Base-by-base conservation (phyloP, 1,140 invertebrate genomes). In the Drosophila pseudoobscura region DNA sequence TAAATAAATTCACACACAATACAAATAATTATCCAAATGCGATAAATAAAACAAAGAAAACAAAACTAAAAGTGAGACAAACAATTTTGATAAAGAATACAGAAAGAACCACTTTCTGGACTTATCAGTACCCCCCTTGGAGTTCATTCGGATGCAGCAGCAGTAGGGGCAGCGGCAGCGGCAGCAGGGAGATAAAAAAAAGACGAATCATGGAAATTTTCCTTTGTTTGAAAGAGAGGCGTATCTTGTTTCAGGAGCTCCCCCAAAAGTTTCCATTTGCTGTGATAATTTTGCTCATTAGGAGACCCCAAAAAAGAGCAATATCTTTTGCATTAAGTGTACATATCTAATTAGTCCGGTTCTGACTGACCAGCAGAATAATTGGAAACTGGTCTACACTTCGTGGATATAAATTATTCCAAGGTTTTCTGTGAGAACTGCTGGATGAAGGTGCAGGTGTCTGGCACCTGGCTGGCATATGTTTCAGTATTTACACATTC, bases 281-380 rank as follows among this genome's bases (percentile, higher is more conserved):
- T 55, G 7, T 15, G 65, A 69, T 49, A 68, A 69, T 57, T 57
- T 53, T 29, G 15, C 39, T 65, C 60, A 65, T 75, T 75, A 75
- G n/a, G 50, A 9, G 22, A 26, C 8, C 45, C 20, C 20, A 44
- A 22, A 15, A 24, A 26, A 54, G 22, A 31, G 44, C 66, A 49
- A 50, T 70, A 69, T 41, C 52, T 44, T 44, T 56, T 13, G 63
- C 44, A 68, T 69, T 56, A 69, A 49, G 50, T 52, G 13, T 41
- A 24, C 39, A 53, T 74, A 74, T 44, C 53, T 74, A 74, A 74
- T 53, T 71, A 71, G 47, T 71, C 68, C 43, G 55, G 9, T 44
- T 15, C 15, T 24, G 47, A n/a, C 47, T 46, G 11, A 3, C 47
- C 41, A 8, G 2, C 66, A 47, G 66, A 71, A 39, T 71, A 71